phyloP scores from a whole-genome alignment of 2,888 invertebrate genomes.

The Hirtodrosophila histrioides region DNA sequence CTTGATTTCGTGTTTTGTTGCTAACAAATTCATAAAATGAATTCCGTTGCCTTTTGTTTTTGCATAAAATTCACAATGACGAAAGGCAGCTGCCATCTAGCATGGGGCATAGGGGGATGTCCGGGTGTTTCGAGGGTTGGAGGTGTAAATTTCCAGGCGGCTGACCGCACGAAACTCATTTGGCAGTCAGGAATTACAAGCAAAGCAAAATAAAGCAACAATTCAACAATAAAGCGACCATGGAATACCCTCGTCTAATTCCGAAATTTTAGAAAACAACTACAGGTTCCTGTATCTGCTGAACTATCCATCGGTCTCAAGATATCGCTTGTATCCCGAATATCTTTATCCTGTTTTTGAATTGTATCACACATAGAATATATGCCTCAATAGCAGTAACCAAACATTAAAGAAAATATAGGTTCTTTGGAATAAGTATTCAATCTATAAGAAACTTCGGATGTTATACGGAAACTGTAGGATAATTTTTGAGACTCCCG shows the following conservation, averaged over 20 bases:
- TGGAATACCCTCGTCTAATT: conserved; percentile 18
- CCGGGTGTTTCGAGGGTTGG: conserved; percentile 4
- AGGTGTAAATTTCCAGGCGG: conserved; percentile 61
- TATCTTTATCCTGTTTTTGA: no score
- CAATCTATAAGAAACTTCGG: no score
- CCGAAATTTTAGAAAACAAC: no score
- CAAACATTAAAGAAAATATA: no score
- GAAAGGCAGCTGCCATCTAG: conserved; percentile 35
- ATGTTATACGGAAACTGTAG: no score
- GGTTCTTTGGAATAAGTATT: no score
- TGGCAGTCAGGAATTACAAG: conserved; percentile 62
- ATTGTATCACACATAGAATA: no score
- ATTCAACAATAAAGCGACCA: conserved; percentile 2
- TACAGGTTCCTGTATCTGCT: no score
- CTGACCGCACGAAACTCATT: conserved; percentile 72
- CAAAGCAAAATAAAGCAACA: conserved; percentile 13
- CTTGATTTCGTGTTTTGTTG: conserved; percentile 69
- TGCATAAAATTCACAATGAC: conserved; percentile 47
- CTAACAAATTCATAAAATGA: conserved; percentile 75
- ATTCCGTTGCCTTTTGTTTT: conserved; percentile 59
- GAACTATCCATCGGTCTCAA: no score
- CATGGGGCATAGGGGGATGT: background rate
- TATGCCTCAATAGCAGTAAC: no score
- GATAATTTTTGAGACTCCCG: no score
- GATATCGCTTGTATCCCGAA: no score